These are phyloP conservation scores for Amaurobius ferox DNA, from an alignment of 2,888 invertebrate genomes.

Conservation along the genomic window DNA sequence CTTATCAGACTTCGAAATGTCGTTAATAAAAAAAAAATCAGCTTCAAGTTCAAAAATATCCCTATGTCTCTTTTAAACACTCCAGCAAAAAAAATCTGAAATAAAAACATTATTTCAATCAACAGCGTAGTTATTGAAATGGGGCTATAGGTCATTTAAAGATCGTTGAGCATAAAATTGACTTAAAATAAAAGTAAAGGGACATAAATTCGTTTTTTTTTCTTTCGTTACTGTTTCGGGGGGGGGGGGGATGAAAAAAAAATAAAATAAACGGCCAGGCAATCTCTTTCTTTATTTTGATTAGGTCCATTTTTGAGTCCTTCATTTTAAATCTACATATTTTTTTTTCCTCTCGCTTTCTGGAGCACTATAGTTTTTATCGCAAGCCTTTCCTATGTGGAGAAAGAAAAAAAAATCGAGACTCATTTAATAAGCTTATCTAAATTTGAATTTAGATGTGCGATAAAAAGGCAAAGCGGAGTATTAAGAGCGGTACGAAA, in stretches of 20 bases:
- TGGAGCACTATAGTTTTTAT: slow-evolving; percentile 35
- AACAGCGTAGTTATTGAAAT: not conserved
- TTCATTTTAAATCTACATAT: slow-evolving; percentile 58
- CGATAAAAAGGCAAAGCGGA: slow-evolving; percentile 51
- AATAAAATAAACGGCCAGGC: slow-evolving; percentile 46
- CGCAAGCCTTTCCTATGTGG: not conserved
- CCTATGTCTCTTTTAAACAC: too few relatives aligned
- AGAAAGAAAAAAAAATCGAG: not conserved
- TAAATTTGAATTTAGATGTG: slow-evolving; percentile 72
- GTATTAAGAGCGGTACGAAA: slow-evolving; percentile 10
- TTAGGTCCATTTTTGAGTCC: slow-evolving; percentile 54
- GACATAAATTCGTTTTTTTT: not conserved
- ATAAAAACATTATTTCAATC: slow-evolving; percentile 2
- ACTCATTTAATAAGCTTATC: slow-evolving; percentile 72
- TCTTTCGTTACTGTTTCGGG: not conserved
- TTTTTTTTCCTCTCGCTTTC: slow-evolving; percentile 8
- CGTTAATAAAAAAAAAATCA: too few relatives aligned
- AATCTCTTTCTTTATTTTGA: slow-evolving; percentile 42
- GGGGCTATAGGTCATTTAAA: slow-evolving; percentile 10
- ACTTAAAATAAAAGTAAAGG: slow-evolving; percentile 2
- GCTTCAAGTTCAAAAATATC: too few relatives aligned
- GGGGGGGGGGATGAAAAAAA: not conserved
- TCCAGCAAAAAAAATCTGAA: not conserved
- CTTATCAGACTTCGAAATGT: too few relatives aligned
- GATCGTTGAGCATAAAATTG: slow-evolving; percentile 13